Conservation (phyloP, 2,113 vertebrate species). For the Eretmochelys imbricata region DNA sequence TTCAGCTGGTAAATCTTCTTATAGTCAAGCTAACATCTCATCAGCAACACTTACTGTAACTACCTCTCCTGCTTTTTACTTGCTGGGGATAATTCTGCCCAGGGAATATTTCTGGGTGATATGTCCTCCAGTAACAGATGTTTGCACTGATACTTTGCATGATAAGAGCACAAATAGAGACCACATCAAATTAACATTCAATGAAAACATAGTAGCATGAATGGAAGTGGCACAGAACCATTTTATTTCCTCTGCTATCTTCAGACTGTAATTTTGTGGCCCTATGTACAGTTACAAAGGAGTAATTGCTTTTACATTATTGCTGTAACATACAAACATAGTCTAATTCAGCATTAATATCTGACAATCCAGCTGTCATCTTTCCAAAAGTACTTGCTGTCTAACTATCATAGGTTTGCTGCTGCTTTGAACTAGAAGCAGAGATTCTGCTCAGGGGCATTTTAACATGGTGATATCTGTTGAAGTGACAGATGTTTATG, state of each 20-base stretch:
- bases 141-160: conserved; percentile 30
- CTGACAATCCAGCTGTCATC: conserved; percentile 73
- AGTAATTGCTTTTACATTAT: conserved; percentile 69
- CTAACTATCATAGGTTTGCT: conserved; percentile 46
- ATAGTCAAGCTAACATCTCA: conserved; percentile 46
- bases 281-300: conserved; percentile 54
- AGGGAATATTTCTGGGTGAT: neutral
- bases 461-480: conserved; percentile 68
- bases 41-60: conserved; percentile 12
- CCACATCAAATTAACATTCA: neutral
- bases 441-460: conserved; percentile 63
- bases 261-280: conserved; percentile 49
- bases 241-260: conserved; percentile 36
- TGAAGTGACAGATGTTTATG: conserved; percentile 65
- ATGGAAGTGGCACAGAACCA: neutral
- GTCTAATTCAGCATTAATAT: conserved; percentile 67
- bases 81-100: conserved; percentile 31
- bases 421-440: conserved; percentile 45
- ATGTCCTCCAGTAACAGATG: conserved; percentile 24
- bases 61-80: neutral
- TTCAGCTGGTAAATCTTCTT: conserved; percentile 16
- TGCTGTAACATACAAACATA: conserved; percentile 61
- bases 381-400: conserved; percentile 70
- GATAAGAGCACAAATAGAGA: conserved; percentile 39
- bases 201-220: conserved; percentile 29